phyloP scores from a whole-genome alignment of 1,140 invertebrate genomes.

The Drosophila littoralis region DNA sequence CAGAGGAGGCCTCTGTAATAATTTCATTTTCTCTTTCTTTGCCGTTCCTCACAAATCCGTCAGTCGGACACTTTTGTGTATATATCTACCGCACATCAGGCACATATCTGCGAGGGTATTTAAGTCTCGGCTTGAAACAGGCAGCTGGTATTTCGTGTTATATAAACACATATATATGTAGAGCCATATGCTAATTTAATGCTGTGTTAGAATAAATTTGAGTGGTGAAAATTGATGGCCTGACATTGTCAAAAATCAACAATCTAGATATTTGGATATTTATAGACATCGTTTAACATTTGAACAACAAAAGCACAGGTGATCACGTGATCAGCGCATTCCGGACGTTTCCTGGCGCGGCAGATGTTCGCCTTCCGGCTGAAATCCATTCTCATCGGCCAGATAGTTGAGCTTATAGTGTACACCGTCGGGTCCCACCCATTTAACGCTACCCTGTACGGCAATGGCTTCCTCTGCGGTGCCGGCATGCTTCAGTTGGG shows the following conservation, averaged over 20 bases:
- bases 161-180: slow-evolving; percentile 1
- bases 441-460: slow-evolving; percentile 88
- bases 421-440: slow-evolving; percentile 88
- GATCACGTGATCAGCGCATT: slow-evolving; percentile 76
- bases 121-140: not conserved
- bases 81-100: too few species aligned
- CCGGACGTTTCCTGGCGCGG: slow-evolving; percentile 88
- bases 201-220: slow-evolving; percentile 62
- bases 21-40: too few species aligned
- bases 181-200: slow-evolving; percentile 57
- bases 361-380: slow-evolving; percentile 87
- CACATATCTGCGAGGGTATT: not conserved
- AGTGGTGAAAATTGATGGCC: slow-evolving; percentile 49
- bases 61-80: too few species aligned
- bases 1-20: too few species aligned
- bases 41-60: too few species aligned
- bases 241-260: not conserved
- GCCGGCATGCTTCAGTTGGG: slow-evolving; percentile 86
- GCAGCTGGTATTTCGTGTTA: not conserved
- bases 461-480: slow-evolving; percentile 84
- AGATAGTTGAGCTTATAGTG: slow-evolving; percentile 87
- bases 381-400: slow-evolving; percentile 91
- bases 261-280: not conserved
- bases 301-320: not conserved
- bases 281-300: not conserved